Percentiles rank a stretch among this genome's conserved stretches.
Conservation (phyloP, 2,888 invertebrate species). For the Belgica antarctica region DNA sequence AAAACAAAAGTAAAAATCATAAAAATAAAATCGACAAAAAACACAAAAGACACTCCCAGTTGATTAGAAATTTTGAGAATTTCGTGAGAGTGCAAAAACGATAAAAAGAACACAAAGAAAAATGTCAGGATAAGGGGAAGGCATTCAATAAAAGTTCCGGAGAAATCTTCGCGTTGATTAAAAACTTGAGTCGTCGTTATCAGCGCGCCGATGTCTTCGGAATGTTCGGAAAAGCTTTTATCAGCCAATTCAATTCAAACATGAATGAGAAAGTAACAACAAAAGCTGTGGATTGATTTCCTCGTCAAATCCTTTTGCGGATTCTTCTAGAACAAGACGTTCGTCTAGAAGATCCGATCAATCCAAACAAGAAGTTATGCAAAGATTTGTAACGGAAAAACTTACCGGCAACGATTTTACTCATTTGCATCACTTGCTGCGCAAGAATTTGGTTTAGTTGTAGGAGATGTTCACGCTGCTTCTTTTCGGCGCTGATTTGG, state of each 20-base stretch:
- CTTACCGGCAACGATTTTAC: slow-evolving; percentile 92
- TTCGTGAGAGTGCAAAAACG: slow-evolving; percentile 48
- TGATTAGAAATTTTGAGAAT: slow-evolving; percentile 36
- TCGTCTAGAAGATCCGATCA: no score
- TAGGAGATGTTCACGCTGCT: slow-evolving; percentile 82
- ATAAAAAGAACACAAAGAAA: slow-evolving; percentile 57
- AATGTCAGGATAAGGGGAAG: slow-evolving; percentile 53
- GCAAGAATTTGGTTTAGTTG: slow-evolving; percentile 90
- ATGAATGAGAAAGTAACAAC: not conserved
- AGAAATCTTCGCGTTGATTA: not conserved
- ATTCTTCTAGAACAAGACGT: no score
- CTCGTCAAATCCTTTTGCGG: no score
- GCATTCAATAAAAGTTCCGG: not conserved
- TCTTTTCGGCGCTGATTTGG: slow-evolving; percentile 78
- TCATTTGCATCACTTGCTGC: slow-evolving; percentile 91
- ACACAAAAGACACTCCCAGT: slow-evolving; percentile 28
- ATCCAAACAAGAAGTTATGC: no score
- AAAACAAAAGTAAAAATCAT: slow-evolving; percentile 44
- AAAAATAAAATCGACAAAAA: slow-evolving; percentile 36
- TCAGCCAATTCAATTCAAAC: slow-evolving; percentile 24
- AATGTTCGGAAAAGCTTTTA: slow-evolving; percentile 27
- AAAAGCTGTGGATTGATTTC: not conserved
- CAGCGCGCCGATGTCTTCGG: not conserved
- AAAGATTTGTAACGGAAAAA: no score
- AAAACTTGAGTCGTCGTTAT: not conserved